Base-by-base conservation (phyloP, 2,113 vertebrate genomes). In the Candoia aspera region DNA sequence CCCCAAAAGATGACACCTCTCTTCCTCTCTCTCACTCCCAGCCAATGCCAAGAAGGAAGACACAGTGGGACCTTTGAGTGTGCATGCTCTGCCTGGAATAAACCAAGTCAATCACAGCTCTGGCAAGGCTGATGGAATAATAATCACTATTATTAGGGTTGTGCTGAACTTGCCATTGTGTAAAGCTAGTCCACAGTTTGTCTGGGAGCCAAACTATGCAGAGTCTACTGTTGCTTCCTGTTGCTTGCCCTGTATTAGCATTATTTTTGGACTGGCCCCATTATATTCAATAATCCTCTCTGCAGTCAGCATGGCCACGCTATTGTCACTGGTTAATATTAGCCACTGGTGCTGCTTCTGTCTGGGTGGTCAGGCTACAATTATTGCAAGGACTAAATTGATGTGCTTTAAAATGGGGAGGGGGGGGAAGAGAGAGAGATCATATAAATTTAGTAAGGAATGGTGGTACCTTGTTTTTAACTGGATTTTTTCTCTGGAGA, bases 271-370 rank as follows among this genome's bases (percentile, higher is more conserved):
- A 98, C 97, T 90, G 97, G 97, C 95, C 96, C 97, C 96, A 99
- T 99, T 99, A 98, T 99, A 97, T 97, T 97, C 98, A 91, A 95
- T 99, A 99, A 99, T 99, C 99, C 99, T 98, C 97, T 93, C 96
- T 98, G 98, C 98, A 98, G 98, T 98, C 98, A 98, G 96, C 95
- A 97, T 95, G 97, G 97, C 97, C 98, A 97, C 90, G 1, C 98
- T 94, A 98, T 99, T 99, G 98, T 99, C 98, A 97, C 96, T 84
- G 96, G 96, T 98, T 98, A 98, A 98, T 98, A 98, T 97, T 97
- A 97, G 96, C 98, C 97, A 97, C 97, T 97, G 96, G 97, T 96
- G 97, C 95, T 94, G 97, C 95, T 94, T 94, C 97, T 87, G 96
- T 98, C 98, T 98, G 98, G 98, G 98, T 97, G 98, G 98, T 98